Conservation (phyloP, 2,113 vertebrate species). For the Sapajus apella region DNA sequence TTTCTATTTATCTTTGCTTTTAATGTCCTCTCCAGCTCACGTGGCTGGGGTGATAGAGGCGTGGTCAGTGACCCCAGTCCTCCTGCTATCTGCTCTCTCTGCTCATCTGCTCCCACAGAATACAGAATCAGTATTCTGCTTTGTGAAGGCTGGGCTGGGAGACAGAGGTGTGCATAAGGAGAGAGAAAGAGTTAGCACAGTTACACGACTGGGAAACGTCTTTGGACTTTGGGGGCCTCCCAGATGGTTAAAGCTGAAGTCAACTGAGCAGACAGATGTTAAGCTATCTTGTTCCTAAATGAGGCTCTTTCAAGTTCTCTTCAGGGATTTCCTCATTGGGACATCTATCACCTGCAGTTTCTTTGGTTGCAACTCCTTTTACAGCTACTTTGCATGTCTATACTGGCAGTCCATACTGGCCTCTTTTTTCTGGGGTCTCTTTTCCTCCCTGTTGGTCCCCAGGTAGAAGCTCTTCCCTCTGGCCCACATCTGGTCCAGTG, state of each 20-base stretch:
- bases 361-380: background rate
- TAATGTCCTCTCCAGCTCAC: background rate
- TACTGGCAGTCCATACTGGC: too few relatives aligned
- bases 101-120: background rate
- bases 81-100: background rate
- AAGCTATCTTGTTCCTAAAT: background rate
- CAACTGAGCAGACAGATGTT: background rate
- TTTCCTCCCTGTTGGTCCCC: background rate
- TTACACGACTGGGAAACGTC: background rate
- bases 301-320: background rate
- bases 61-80: fast-evolving
- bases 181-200: background rate
- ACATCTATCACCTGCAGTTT: background rate
- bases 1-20: background rate
- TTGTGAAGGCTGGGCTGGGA: background rate
- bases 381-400: background rate
- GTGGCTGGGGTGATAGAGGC: fast-evolving
- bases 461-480: background rate
- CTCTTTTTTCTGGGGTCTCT: background rate
- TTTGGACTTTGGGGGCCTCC: background rate
- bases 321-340: background rate
- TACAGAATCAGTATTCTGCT: background rate
- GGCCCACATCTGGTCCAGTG: background rate
- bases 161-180: fast-evolving
- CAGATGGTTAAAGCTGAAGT: background rate